Conservation (phyloP, 2,797 vertebrate species). For the Odontamblyopus rebecca region DNA sequence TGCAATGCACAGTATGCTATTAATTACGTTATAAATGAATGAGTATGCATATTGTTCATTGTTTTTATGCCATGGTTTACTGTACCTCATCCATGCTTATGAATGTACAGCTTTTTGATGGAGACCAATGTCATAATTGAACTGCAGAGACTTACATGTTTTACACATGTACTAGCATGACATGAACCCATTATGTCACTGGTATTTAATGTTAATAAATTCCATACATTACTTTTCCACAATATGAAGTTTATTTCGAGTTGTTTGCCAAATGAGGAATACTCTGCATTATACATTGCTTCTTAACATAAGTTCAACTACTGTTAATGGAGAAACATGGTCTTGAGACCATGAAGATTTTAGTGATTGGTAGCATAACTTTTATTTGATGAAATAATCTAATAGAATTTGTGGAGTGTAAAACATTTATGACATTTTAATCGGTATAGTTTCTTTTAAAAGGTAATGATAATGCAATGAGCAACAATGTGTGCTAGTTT, state of each 20-base stretch:
- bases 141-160: conserved; percentile 25
- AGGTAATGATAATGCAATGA: no score
- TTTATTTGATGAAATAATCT: background rate
- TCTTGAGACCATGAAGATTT: background rate
- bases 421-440: background rate
- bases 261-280: conserved; percentile 2
- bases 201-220: conserved; percentile 25
- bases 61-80: conserved; percentile 27
- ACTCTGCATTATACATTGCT: background rate
- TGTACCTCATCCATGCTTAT: conserved; percentile 58
- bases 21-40: conserved; percentile 14
- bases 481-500: no score
- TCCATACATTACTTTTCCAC: conserved; percentile 12
- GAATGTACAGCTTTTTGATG: conserved; percentile 51
- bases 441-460: background rate
- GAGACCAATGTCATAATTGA: conserved; percentile 29
- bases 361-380: background rate
- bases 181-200: conserved; percentile 32
- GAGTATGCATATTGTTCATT: conserved; percentile 26
- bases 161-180: conserved; percentile 52
- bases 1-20: conserved; percentile 24
- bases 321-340: background rate
- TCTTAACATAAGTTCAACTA: background rate
- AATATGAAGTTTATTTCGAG: conserved; percentile 28
- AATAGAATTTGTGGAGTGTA: background rate